These are phyloP conservation scores for Alces alces DNA, from an alignment of 2,113 vertebrate genomes.

Conservation along the genomic window DNA sequence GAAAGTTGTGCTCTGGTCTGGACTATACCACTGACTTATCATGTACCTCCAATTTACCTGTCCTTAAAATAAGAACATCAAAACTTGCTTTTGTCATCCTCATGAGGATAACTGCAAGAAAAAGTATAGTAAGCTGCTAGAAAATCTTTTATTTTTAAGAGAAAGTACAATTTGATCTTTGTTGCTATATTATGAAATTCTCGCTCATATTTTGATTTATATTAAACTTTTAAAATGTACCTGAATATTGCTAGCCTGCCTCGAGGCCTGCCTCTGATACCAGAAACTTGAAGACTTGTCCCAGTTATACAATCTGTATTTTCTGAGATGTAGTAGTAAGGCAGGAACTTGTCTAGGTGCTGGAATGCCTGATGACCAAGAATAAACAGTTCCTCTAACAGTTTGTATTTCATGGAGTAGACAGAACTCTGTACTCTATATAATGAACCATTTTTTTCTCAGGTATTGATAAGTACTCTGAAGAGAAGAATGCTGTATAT, in stretches of 20 bases:
- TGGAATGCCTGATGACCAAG: neutral
- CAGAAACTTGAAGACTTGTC: neutral
- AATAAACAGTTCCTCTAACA: neutral
- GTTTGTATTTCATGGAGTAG: neutral
- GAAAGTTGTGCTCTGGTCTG: neutral
- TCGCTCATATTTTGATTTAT: neutral
- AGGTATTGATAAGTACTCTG: neutral
- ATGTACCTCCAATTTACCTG: neutral
- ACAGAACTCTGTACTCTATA: neutral
- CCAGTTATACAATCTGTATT: neutral
- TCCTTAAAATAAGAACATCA: neutral
- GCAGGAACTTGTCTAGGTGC: neutral
- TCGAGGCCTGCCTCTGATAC: neutral
- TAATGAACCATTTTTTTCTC: neutral
- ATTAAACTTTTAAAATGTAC: neutral
- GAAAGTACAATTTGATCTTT: neutral
- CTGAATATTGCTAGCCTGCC: neutral
- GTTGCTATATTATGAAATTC: neutral
- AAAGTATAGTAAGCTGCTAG: neutral
- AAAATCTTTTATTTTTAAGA: conserved; percentile 19
- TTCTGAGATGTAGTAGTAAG: neutral
- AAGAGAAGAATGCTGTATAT: neutral
- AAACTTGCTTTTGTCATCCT: neutral
- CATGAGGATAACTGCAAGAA: neutral
- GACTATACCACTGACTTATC: neutral